Conservation (phyloP, 2,797 vertebrate species). For the Pelobates cultripes region DNA sequence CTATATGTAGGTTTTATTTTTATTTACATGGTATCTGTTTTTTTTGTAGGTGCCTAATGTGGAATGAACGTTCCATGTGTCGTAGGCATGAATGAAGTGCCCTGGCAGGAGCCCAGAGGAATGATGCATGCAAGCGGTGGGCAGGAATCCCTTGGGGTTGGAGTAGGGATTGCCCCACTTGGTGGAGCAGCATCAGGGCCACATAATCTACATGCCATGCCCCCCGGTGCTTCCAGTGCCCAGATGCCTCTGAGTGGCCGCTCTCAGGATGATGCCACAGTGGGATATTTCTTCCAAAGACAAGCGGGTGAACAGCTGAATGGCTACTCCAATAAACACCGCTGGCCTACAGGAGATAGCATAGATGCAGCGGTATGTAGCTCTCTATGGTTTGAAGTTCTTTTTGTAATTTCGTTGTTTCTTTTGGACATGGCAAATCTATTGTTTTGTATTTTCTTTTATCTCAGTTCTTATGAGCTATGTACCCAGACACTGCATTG, state of each 20-base stretch:
- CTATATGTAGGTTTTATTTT: too few species aligned
- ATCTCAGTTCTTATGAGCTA: neutral
- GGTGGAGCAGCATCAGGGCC: conserved; percentile 63
- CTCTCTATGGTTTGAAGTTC: neutral
- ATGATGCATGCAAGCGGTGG: conserved; percentile 73
- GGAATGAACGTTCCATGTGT: conserved; percentile 81
- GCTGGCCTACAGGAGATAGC: conserved; percentile 74
- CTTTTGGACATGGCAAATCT: neutral
- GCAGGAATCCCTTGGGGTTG: conserved; percentile 70
- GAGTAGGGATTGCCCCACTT: conserved; percentile 62
- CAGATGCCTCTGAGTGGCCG: conserved; percentile 71
- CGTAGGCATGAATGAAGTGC: conserved; percentile 82
- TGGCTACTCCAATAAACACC: conserved; percentile 70
- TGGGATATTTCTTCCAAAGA: conserved; percentile 79
- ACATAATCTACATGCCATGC: conserved; percentile 59
- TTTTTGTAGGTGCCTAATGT: conserved; percentile 68
- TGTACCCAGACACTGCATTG: too few species aligned
- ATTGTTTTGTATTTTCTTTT: neutral
- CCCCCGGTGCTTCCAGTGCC: conserved; percentile 56
- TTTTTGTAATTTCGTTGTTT: neutral
- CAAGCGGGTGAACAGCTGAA: conserved; percentile 74
- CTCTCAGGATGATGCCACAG: conserved; percentile 75
- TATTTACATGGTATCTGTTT: too few species aligned
- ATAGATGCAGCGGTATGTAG: conserved; percentile 62
- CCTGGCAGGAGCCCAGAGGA: conserved; percentile 80